Conservation (phyloP, 30 jellyfish, hydroid and myxozoan genomes). For the Pelagia noctiluca region DNA sequence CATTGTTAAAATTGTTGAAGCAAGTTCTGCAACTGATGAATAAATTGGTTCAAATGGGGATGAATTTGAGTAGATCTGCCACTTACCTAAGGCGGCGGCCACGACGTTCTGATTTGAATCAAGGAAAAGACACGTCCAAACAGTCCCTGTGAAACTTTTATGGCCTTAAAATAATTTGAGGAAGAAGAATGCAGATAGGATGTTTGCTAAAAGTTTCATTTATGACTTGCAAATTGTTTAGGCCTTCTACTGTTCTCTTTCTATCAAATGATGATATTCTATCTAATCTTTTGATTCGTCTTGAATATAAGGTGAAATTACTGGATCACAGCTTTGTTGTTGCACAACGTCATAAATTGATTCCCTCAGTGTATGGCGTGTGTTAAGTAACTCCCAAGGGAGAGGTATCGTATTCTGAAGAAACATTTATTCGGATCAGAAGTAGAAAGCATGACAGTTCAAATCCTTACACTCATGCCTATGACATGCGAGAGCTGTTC, state of each 20-base stretch:
- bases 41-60: no score
- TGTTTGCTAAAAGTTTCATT: conserved; percentile 40
- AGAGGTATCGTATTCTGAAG: conserved; percentile 10
- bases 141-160: no score
- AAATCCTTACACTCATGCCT: conserved; percentile 50
- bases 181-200: conserved; percentile 45
- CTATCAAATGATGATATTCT: conserved; percentile 63
- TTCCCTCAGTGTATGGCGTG: conserved; percentile 66
- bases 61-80: no score
- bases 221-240: conserved; percentile 63
- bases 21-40: no score
- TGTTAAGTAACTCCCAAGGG: conserved; percentile 32
- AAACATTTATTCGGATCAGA: conserved; percentile 46
- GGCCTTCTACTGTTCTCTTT: conserved; percentile 31
- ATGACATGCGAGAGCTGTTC: conserved; percentile 49
- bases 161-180: no score
- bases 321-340: conserved; percentile 60
- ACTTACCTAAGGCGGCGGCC: no score
- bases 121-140: no score
- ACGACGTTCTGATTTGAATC: no score
- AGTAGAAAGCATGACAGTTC: conserved; percentile 67
- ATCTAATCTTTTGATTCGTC: conserved; percentile 62
- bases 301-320: conserved; percentile 54
- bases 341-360: conserved; percentile 44
- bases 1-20: no score